Percentiles rank a stretch among this genome's conserved stretches.
These are phyloP conservation scores for Pocillopora meandrina DNA, from an alignment of 92 coral and sea anemone species.

Conservation along the genomic window DNA sequence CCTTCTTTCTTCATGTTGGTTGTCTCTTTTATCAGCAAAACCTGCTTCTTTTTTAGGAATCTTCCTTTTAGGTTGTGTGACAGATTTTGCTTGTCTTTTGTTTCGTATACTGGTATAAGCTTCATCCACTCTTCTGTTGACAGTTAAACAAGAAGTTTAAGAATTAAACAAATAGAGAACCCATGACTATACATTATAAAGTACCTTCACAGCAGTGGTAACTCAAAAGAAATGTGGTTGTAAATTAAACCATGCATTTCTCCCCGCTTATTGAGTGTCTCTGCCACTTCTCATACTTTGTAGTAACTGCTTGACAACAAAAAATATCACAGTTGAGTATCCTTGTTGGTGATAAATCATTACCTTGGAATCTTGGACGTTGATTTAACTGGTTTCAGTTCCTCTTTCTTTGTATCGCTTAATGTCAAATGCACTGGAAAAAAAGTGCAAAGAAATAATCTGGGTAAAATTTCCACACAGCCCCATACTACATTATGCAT, in stretches of 20 bases:
- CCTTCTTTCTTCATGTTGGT: background rate
- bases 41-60: conserved; percentile 1
- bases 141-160: background rate
- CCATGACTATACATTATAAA: too few species aligned
- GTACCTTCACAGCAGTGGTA: too few species aligned
- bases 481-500: too few species aligned
- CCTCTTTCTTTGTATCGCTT: conserved; percentile 11
- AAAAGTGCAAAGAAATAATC: background rate
- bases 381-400: conserved; percentile 2
- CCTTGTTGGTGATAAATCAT: background rate
- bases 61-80: background rate
- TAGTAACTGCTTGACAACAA: too few species aligned
- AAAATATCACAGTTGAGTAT: too few species aligned
- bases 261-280: too few species aligned
- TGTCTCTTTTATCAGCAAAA: conserved; percentile 2
- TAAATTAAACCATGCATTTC: too few species aligned
- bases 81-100: background rate
- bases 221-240: too few species aligned
- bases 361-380: conserved; percentile 45
- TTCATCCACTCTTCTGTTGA: conserved; percentile 16
- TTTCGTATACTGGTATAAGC: background rate
- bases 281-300: too few species aligned
- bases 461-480: too few species aligned
- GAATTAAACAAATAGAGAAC: background rate
- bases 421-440: background rate